Base-by-base conservation (phyloP, 2,888 invertebrate genomes). In the Dusona sp. region DNA sequence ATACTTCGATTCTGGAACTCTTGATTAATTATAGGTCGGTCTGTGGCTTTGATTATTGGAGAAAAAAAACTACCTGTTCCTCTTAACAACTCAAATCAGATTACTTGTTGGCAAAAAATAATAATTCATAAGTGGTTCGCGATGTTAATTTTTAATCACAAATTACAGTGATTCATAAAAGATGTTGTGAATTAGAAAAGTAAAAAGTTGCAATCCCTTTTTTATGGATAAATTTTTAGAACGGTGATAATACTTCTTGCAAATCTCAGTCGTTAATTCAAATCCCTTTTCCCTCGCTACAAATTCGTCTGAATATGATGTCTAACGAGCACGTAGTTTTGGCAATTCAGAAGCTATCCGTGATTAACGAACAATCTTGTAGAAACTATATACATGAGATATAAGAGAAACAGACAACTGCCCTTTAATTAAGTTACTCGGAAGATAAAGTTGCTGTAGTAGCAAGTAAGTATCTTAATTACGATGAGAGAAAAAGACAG, bases 351-450 rank as follows among this genome's bases (percentile, higher is more conserved):
- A 51, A 70, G 70, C 38, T 79, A 68, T n/a, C 57, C 54, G 38
- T 68, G 54, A 70, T 68, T 79, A 70, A 79, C 13, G 68, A 57
- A 57, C 57, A 29, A 70, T 79, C 36, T 79, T 79, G 29, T 7
- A 70, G 70, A 61, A 79, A 70, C 51, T 25, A 54, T n/a, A 25
- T 67, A 54, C 36, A 33, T 45, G 7, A 45, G 19, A 16, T 22
- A 22, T 48, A 38, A 8, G 36, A 38, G 67, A 36, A n/a, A 78
- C 57, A 57, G 38, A 57, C 57, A 70, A 57, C 42, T 25, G 57
- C 70, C 79, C 70, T 79, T 79, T 79, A 79, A 79, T 79, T 70
- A 61, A 79, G 79, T 79, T 79, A 42, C 68, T 45, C 45, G 57
- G 70, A 70, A 70, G 68, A 79, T 70, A 57, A 75, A 57, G 70